These are phyloP conservation scores for Campopleginae sp. DNA, from an alignment of 2,888 invertebrate species.

Conservation along the genomic window DNA sequence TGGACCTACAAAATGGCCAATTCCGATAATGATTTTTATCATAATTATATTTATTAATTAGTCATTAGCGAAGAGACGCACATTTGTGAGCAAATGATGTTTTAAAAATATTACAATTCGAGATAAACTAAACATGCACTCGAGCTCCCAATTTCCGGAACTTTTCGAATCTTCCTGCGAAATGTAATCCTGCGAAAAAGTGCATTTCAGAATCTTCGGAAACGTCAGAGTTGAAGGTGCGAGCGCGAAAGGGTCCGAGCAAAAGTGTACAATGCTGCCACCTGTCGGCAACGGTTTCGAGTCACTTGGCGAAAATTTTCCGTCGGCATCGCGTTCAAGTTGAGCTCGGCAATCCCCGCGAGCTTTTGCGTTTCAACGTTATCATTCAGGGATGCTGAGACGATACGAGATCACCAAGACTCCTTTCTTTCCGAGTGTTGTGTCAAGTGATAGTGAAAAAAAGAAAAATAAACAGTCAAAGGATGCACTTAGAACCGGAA, in stretches of 20 bases:
- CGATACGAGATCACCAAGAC: slow-evolving; percentile 16
- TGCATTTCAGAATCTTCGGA: background rate
- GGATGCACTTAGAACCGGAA: background rate
- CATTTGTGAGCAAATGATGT: background rate
- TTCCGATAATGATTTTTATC: slow-evolving; percentile 5
- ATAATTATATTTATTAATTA: background rate
- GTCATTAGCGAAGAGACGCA: background rate
- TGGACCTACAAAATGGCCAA: background rate
- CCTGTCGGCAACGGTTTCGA: slow-evolving; percentile 63
- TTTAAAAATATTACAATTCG: background rate
- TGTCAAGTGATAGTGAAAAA: slow-evolving; percentile 1
- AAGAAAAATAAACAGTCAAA: background rate
- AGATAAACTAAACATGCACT: background rate
- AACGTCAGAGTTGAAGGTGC: background rate
- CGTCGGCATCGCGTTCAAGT: slow-evolving; percentile 70
- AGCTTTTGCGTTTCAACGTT: slow-evolving; percentile 70
- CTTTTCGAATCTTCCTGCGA: background rate
- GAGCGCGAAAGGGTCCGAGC: background rate
- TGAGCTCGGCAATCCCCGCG: slow-evolving; percentile 40
- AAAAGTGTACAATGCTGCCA: slow-evolving; percentile 72
- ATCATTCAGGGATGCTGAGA: slow-evolving; percentile 70
- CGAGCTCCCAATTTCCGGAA: background rate
- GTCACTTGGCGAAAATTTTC: slow-evolving; percentile 57
- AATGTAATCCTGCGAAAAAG: background rate
- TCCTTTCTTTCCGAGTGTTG: slow-evolving; percentile 62